Conservation (phyloP, 2,888 invertebrate genomes). For the Stenolophus ochropezus region DNA sequence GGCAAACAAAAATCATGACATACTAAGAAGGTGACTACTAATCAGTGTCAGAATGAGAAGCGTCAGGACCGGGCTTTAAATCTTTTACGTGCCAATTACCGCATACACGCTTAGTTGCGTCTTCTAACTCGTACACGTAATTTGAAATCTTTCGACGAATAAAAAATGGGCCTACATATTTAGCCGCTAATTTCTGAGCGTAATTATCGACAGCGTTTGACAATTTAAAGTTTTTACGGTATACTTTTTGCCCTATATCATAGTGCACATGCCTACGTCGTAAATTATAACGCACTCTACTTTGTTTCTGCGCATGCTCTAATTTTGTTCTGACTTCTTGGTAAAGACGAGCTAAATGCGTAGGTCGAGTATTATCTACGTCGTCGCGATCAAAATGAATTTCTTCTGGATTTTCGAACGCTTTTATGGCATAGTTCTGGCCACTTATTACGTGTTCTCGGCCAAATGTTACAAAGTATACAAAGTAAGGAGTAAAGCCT, state of each 20-base stretch:
- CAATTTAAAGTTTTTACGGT: background rate
- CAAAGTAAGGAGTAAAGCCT: too few relatives aligned
- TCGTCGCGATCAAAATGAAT: too few relatives aligned
- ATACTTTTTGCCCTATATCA: background rate
- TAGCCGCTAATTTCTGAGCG: background rate
- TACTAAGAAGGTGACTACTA: too few relatives aligned
- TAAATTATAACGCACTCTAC: background rate
- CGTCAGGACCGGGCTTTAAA: background rate
- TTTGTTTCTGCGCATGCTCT: background rate
- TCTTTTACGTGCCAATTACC: background rate
- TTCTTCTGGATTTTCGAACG: too few relatives aligned
- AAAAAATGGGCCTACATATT: background rate
- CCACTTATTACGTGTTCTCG: too few relatives aligned
- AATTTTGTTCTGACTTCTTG: background rate
- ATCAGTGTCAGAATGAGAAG: too few relatives aligned
- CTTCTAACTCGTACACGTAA: background rate
- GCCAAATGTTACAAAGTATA: too few relatives aligned
- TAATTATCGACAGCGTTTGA: background rate
- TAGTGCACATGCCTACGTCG: background rate
- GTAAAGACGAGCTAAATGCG: too few relatives aligned
- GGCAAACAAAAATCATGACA: too few relatives aligned
- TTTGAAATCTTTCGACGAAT: background rate
- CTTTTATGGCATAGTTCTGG: too few relatives aligned
- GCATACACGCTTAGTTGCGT: background rate
- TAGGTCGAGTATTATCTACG: too few relatives aligned